Percentiles rank a stretch among this genome's conserved stretches.
phyloP scores from a whole-genome alignment of 2,113 vertebrate genomes.

The Pseudopipra pipra region DNA sequence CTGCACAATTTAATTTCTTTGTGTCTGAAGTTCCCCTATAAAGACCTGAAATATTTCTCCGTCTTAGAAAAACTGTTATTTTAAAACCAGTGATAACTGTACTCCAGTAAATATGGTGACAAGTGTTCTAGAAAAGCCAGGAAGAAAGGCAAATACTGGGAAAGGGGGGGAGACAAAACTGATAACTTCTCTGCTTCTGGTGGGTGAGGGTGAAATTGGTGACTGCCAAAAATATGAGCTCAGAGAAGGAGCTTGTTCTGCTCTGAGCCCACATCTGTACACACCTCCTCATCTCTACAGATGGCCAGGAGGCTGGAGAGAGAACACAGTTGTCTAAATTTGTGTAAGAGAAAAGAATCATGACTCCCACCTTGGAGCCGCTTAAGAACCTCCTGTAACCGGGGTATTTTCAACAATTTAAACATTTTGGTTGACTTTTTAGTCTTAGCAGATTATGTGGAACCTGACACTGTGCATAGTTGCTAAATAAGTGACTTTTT shows the following conservation, averaged over 20 bases:
- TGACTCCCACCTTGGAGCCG: constrained; percentile 51
- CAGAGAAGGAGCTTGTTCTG: constrained; percentile 44
- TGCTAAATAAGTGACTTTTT: background rate
- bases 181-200: constrained; percentile 40
- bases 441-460: background rate
- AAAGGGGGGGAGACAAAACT: background rate
- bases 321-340: constrained; percentile 65
- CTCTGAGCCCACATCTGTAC: constrained; percentile 64
- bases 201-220: constrained; percentile 62
- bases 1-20: background rate
- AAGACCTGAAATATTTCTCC: background rate
- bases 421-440: background rate
- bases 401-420: background rate
- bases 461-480: background rate
- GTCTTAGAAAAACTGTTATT: background rate
- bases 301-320: constrained; percentile 64
- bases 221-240: constrained; percentile 63
- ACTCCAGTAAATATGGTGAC: background rate
- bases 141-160: constrained; percentile 4
- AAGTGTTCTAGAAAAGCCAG: constrained; percentile 38
- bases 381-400: constrained; percentile 33
- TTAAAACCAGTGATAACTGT: background rate
- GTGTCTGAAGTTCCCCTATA: background rate
- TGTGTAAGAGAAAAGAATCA: constrained; percentile 58
- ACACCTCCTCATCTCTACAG: constrained; percentile 65